Conservation (phyloP, 2,113 vertebrate species). For the Ceyx cyanopectus region DNA sequence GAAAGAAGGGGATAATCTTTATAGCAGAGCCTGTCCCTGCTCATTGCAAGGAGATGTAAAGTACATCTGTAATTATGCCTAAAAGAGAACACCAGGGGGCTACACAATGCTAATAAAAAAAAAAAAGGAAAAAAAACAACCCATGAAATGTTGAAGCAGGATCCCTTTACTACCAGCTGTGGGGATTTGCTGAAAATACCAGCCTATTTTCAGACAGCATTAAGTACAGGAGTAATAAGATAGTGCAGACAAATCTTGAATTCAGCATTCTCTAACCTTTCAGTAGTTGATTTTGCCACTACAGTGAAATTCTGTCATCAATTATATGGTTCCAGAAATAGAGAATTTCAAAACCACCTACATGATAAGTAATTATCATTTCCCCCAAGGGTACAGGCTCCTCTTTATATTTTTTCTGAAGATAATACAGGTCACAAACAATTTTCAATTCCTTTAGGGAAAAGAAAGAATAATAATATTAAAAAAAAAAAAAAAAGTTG, state of each 20-base stretch:
- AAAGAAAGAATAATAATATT: not conserved
- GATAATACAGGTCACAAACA: not conserved
- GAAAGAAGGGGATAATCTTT: not conserved
- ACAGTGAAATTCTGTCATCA: not conserved
- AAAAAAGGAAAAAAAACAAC: not conserved
- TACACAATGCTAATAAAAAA: not conserved
- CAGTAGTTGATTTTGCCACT: not conserved
- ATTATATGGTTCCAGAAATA: not conserved
- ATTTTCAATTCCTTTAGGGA: not conserved
- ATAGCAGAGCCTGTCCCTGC: not conserved
- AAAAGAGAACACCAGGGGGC: not conserved
- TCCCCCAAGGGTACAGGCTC: not conserved
- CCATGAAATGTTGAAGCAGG: not conserved
- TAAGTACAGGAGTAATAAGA: not conserved
- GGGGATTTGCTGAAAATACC: not conserved
- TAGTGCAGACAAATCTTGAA: not conserved
- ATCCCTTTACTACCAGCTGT: not conserved
- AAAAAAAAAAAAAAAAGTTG: too few relatives aligned
- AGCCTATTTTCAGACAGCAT: not conserved
- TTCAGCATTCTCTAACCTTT: not conserved
- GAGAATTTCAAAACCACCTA: not conserved
- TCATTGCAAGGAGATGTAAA: not conserved
- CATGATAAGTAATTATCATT: not conserved
- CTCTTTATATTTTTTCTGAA: not conserved
- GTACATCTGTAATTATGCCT: not conserved